phyloP scores from a whole-genome alignment of 2,888 invertebrate species.

The Diarsia mendica region DNA sequence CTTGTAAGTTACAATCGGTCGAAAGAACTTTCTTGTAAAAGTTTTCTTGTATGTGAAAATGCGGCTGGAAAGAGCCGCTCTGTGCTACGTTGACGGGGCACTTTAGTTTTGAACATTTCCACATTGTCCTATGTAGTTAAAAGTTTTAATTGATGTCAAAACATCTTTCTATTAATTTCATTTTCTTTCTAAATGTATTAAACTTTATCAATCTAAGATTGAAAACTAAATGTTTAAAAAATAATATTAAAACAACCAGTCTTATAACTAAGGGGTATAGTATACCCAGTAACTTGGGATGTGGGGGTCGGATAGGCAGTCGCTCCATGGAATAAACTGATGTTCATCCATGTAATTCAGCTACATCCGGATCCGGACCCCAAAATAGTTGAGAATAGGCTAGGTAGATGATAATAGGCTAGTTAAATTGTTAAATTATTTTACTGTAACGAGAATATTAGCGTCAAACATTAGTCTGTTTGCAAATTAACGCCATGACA shows the following conservation, averaged over 20 bases:
- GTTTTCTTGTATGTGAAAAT: background rate
- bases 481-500: conserved; percentile 30
- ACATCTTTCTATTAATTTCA: no score
- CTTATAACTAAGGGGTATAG: background rate
- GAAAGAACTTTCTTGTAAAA: background rate
- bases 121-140: background rate
- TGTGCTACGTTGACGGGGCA: background rate
- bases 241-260: no score
- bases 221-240: background rate
- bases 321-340: background rate
- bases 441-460: conserved; percentile 11
- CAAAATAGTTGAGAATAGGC: background rate
- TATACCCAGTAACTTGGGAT: background rate
- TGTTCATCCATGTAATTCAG: background rate
- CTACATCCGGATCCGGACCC: background rate
- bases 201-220: background rate
- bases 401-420: background rate
- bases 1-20: background rate
- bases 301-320: background rate
- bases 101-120: background rate
- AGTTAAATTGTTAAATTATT: background rate
- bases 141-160: background rate
- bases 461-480: conserved; percentile 40
- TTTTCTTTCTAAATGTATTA: background rate
- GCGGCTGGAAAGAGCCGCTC: background rate